Evolutionary conservation across 2,113 vertebrate genomes (phyloP).

Genomic region (Lagopus muta): DNA sequence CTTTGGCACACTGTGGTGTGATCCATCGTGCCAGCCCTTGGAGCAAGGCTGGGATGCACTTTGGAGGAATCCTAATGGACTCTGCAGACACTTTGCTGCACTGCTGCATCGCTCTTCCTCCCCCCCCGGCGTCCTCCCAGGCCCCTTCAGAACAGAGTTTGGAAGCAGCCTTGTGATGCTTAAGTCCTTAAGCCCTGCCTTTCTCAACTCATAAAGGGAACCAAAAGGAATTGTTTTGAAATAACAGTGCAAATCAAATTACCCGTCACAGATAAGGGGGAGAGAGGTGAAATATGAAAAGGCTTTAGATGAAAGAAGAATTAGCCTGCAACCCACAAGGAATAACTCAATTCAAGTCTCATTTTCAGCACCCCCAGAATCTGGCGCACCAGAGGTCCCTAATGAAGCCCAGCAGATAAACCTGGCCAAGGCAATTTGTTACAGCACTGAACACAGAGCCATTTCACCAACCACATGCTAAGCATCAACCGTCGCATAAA

Average conservation of each 20-base stretch:
- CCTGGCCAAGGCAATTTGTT: neutral
- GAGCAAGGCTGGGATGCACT: accelerated
- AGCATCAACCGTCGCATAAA: neutral
- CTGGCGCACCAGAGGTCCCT: neutral
- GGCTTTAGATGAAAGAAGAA: conserved; percentile 55
- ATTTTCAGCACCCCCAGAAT: neutral
- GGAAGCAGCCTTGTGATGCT: neutral
- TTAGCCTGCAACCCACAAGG: neutral
- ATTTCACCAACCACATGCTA: neutral
- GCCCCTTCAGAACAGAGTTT: neutral
- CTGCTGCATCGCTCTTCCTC: neutral
- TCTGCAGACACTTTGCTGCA: neutral
- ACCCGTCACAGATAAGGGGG: neutral
- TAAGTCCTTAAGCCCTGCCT: conserved; percentile 2
- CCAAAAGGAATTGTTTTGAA: conserved; percentile 56
- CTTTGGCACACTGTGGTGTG: neutral
- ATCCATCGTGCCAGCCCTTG: neutral
- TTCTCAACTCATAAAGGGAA: neutral
- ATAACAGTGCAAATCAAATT: conserved; percentile 64
- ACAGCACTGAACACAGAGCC: accelerated
- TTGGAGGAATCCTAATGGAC: neutral
- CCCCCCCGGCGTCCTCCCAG: neutral
- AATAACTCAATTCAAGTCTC: neutral
- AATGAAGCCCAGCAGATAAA: neutral
- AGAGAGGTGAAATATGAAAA: conserved; percentile 38